Percentiles rank a stretch among this genome's conserved stretches.
Conservation (phyloP, 2,888 invertebrate species). For the Agrilus cyanescens region DNA sequence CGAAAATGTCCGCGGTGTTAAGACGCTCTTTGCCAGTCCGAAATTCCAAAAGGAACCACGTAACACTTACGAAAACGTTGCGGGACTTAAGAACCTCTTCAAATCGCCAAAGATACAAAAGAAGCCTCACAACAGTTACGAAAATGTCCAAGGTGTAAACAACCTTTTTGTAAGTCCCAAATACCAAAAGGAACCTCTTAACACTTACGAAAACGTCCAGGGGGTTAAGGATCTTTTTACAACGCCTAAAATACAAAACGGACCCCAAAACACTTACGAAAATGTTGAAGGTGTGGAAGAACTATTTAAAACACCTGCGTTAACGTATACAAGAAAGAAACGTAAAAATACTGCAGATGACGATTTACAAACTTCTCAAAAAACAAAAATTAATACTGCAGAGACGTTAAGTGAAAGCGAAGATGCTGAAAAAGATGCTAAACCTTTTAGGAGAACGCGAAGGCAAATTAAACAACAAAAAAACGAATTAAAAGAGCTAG, state of each 20-base stretch:
- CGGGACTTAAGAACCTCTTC: constrained; percentile 14
- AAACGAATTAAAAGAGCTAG: too few relatives aligned
- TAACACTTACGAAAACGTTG: constrained; percentile 31
- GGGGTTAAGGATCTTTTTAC: constrained; percentile 31
- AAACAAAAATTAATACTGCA: too few relatives aligned
- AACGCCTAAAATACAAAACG: constrained; percentile 18
- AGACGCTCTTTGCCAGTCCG: constrained; percentile 13
- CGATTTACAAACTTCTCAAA: too few relatives aligned
- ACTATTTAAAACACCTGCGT: constrained; percentile 12
- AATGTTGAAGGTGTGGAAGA: constrained; percentile 29
- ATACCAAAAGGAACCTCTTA: constrained; percentile 21
- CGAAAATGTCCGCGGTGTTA: constrained; percentile 30
- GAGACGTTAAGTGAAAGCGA: too few relatives aligned
- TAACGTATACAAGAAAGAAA: too few relatives aligned
- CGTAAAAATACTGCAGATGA: too few relatives aligned
- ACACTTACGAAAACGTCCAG: constrained; percentile 31
- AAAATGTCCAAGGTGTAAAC: constrained; percentile 5
- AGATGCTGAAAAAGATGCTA: too few relatives aligned
- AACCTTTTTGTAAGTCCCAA: constrained; percentile 10
- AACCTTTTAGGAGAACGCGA: too few relatives aligned
- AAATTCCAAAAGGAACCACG: constrained; percentile 20
- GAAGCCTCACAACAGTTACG: constrained; percentile 11
- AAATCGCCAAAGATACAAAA: constrained; percentile 19
- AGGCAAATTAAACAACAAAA: too few relatives aligned
- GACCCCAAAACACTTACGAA: constrained; percentile 32